Base-by-base conservation (phyloP, 2,113 vertebrate species). In the Nycticryphes semicollaris region DNA sequence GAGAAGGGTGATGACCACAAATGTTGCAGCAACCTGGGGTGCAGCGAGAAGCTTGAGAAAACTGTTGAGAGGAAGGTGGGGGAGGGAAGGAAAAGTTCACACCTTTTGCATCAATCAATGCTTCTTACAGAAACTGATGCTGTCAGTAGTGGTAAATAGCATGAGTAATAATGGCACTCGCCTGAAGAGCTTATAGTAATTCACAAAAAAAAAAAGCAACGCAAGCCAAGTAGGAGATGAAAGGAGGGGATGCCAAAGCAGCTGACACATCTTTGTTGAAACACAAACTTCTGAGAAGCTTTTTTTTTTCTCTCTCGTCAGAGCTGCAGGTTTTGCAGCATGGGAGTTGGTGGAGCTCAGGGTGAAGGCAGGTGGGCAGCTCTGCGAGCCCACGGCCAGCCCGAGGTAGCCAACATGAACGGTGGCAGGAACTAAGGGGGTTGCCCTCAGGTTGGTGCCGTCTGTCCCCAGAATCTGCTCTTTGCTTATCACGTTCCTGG, bases 81-180 rank as follows among this genome's bases (percentile, higher is more conserved):
- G 74, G 94, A 85, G 94, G 89, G 84, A 90, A 30, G 76, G 63
- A 63, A 60, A 48, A 60, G 5, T 81, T 98, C 95, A 86, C 97
- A 97, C 91, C 90, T 97, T 62, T 25, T 39, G 24, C 92, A 83
- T 81, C 96, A 84, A 70, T 90, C 93, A 69, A 27, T 66, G 93
- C 66, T 91, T 84, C 95, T 87, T 77, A 59, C 91, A 97, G 97
- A 95, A 97, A 95, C 25, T 77, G 96, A 72, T 89, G 95, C 95
- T n/a, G 94, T 28, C 91, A 85, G 51, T 4, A 60, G 66, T 28
- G 93, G 95, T 86, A n/a, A 94, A 45, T 9, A 62, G 69, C 73
- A 12, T 91, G 95, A 98, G 94, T 77, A 88, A 86, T 6, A 81
- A 22, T 12, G 3, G 89, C 74, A 22, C 64, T 17, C 30, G 68